Conservation (phyloP, 2,113 vertebrate genomes). For the Puntigrus tetrazona region DNA sequence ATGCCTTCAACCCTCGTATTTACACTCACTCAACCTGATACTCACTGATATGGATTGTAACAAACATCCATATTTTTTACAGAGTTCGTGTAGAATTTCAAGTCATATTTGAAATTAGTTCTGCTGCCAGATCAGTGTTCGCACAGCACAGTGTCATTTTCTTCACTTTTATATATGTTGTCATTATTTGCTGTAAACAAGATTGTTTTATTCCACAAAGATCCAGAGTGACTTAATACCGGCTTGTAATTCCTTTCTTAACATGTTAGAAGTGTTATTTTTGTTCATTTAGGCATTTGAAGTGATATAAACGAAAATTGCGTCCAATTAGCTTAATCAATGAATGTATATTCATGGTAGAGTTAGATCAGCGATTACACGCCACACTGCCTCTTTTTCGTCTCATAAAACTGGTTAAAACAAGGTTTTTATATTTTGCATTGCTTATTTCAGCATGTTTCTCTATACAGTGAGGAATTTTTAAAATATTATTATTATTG, state of each 20-base stretch:
- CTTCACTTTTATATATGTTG: constrained; percentile 53
- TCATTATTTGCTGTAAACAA: constrained; percentile 58
- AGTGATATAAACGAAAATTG: neutral
- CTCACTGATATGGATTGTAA: constrained; percentile 57
- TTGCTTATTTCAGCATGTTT: neutral
- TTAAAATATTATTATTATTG: no score
- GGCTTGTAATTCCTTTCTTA: constrained; percentile 18
- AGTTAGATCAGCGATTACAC: constrained; percentile 1
- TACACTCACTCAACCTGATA: constrained; percentile 51
- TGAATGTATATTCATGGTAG: constrained; percentile 45
- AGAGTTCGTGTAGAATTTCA: constrained; percentile 60
- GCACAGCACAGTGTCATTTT: constrained; percentile 45
- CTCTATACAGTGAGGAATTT: neutral
- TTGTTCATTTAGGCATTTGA: constrained; percentile 18
- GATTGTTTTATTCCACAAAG: constrained; percentile 47
- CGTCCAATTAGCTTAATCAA: constrained; percentile 41
- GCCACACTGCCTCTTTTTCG: neutral
- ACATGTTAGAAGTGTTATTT: neutral
- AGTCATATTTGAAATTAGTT: constrained; percentile 62
- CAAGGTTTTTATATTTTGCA: neutral
- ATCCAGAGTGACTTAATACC: constrained; percentile 37
- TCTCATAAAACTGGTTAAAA: constrained; percentile 18
- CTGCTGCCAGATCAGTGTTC: constrained; percentile 51
- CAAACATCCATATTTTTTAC: constrained; percentile 59
- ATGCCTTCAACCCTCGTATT: constrained; percentile 49